A percentile compares a stretch with the other conserved stretches of the same genome.
Evolutionary conservation across 2,797 vertebrate genomes (phyloP).

Genomic region (Pseudochirops corinnae): DNA sequence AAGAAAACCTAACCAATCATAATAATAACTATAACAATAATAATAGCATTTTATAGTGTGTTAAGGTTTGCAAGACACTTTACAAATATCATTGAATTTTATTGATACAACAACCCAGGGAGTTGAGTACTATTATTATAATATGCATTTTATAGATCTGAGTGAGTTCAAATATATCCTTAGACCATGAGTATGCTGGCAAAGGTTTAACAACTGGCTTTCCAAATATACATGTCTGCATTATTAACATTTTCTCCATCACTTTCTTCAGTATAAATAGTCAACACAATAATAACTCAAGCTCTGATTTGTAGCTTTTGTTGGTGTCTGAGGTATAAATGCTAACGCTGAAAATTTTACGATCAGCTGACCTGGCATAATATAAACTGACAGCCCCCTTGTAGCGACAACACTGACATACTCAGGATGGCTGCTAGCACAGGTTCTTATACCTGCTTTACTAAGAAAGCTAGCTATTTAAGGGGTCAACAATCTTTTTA

Average conservation of each 20-base stretch:
- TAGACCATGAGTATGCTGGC: neutral
- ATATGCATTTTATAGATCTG: neutral
- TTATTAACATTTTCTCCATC: neutral
- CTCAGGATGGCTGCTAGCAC: too few relatives aligned
- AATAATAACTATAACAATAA: neutral
- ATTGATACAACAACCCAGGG: neutral
- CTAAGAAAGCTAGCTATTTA: too few relatives aligned
- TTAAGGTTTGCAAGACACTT: neutral
- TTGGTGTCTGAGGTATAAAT: neutral
- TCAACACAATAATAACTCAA: neutral
- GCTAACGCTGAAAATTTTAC: neutral
- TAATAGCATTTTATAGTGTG: neutral
- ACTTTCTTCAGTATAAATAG: neutral
- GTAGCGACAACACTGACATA: too few relatives aligned
- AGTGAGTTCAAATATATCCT: neutral
- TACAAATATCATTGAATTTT: neutral
- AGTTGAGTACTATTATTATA: neutral
- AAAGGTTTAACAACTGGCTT: neutral
- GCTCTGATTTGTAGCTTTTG: neutral
- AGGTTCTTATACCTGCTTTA: too few relatives aligned
- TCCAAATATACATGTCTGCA: neutral
- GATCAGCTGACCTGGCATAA: neutral
- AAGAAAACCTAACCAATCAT: neutral
- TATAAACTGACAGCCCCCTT: neutral
- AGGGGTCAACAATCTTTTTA: too few relatives aligned